Conservation (phyloP, 2,113 vertebrate species). For the Ginglymostoma cirratum region DNA sequence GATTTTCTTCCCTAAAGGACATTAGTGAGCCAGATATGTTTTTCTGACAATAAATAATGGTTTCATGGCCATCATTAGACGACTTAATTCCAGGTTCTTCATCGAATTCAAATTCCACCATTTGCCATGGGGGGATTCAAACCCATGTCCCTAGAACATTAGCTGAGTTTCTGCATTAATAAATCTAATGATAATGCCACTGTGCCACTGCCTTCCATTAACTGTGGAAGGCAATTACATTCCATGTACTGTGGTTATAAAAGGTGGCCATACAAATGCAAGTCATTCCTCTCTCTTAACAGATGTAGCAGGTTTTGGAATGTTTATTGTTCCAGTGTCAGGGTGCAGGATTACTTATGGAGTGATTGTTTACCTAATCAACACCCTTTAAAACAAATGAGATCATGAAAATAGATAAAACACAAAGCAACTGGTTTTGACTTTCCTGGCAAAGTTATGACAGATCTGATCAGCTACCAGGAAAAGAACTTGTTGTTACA, state of each 20-base stretch:
- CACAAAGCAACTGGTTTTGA: not conserved
- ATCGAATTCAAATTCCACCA: too few relatives aligned
- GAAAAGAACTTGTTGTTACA: constrained; percentile 15
- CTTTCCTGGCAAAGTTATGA: not conserved
- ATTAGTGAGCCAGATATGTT: too few relatives aligned
- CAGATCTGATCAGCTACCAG: not conserved
- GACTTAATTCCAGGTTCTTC: too few relatives aligned
- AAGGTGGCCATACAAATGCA: not conserved
- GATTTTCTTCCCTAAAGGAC: too few relatives aligned
- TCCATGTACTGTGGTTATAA: not conserved
- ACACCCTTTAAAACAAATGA: not conserved
- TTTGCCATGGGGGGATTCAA: too few relatives aligned
- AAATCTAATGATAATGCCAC: too few relatives aligned
- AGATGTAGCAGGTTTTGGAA: not conserved
- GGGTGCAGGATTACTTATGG: not conserved
- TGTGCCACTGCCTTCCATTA: too few relatives aligned
- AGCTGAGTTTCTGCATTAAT: too few relatives aligned
- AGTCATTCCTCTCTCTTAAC: not conserved
- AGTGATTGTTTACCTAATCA: not conserved
- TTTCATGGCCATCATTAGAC: too few relatives aligned
- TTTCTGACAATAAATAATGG: too few relatives aligned
- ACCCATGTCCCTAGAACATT: too few relatives aligned
- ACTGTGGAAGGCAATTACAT: too few relatives aligned
- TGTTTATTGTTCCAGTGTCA: not conserved
- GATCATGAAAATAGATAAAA: not conserved